These are phyloP conservation scores for Mactromeris polynyma DNA, from an alignment of 2,888 invertebrate genomes.

Conservation along the genomic window DNA sequence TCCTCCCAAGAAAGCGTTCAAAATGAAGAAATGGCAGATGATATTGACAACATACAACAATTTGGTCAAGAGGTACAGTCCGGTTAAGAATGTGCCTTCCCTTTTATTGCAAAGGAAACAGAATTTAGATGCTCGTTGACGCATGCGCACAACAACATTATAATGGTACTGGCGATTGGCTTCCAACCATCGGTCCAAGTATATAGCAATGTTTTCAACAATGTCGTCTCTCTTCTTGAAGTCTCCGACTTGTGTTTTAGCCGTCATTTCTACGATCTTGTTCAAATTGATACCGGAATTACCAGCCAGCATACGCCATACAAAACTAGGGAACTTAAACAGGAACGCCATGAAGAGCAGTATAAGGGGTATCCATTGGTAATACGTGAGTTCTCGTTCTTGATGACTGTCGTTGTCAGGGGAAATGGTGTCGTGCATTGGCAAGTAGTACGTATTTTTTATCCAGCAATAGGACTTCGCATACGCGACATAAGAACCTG, in stretches of 20 bases:
- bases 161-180: slow-evolving; percentile 80
- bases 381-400: slow-evolving; percentile 82
- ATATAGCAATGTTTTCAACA: slow-evolving; percentile 78
- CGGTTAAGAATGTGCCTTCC: slow-evolving; percentile 82
- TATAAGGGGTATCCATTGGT: slow-evolving; percentile 87
- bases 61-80: slow-evolving; percentile 82
- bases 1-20: slow-evolving; percentile 82
- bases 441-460: slow-evolving; percentile 84
- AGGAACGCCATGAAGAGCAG: slow-evolving; percentile 88
- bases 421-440: slow-evolving; percentile 81
- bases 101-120: slow-evolving; percentile 81
- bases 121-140: slow-evolving; percentile 77
- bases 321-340: slow-evolving; percentile 88
- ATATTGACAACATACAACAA: slow-evolving; percentile 80
- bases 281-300: slow-evolving; percentile 81
- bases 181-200: slow-evolving; percentile 83
- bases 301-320: slow-evolving; percentile 87
- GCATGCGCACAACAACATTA: slow-evolving; percentile 79
- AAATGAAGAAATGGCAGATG: slow-evolving; percentile 82
- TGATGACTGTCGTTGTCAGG: slow-evolving; percentile 75
- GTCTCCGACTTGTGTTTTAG: slow-evolving; percentile 77
- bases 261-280: slow-evolving; percentile 81
- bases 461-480: slow-evolving; percentile 85
- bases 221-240: slow-evolving; percentile 78
- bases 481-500: slow-evolving; percentile 86